Conservation (phyloP, 2,113 vertebrate species). For the Cercocebus atys region DNA sequence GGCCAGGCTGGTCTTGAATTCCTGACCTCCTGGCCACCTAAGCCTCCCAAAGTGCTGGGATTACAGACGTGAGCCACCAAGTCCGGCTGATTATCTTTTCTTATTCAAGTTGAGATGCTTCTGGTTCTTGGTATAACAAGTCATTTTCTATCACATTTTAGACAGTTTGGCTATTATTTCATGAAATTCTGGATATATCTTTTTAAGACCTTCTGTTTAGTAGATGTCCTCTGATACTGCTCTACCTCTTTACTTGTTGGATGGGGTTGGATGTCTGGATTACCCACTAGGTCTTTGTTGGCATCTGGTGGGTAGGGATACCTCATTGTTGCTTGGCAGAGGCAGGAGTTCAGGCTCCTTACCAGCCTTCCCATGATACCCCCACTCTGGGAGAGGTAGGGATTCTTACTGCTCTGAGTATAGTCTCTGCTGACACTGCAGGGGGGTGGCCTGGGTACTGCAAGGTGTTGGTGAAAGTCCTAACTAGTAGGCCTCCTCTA, state of each 20-base stretch:
- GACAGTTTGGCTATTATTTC: background rate
- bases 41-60: too few relatives aligned
- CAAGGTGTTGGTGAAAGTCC: background rate
- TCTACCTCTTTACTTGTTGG: background rate
- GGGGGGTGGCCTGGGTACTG: background rate
- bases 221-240: background rate
- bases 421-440: background rate
- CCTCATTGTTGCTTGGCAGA: background rate
- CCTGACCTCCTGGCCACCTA: too few relatives aligned
- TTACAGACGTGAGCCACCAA: too few relatives aligned
- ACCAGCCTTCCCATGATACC: background rate
- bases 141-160: background rate
- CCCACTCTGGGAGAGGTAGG: background rate
- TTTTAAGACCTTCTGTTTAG: background rate
- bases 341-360: background rate
- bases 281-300: background rate
- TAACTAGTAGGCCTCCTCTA: background rate
- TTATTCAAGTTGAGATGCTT: background rate
- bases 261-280: background rate
- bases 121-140: background rate
- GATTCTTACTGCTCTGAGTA: background rate
- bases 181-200: background rate
- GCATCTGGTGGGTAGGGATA: background rate
- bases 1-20: too few relatives aligned
- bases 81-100: background rate